Evolutionary conservation across 2,888 invertebrate species (phyloP), one percentile per base, ranked within the genome.

Genomic region (Perdita meconis): DNA sequence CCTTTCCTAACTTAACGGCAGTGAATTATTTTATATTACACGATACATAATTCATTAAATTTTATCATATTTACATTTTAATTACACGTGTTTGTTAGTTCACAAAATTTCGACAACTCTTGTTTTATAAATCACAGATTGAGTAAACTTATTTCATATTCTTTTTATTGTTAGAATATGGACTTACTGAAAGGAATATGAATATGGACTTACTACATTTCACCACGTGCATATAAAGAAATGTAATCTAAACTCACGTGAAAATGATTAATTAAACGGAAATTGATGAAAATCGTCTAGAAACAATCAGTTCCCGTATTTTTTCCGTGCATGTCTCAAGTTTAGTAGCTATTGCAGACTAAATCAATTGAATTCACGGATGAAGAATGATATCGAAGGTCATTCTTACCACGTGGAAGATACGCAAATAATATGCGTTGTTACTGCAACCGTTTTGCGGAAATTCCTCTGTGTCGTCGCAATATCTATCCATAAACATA

Each of bases 391-490:
- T 16, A 34, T 19, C 30, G 65, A 75, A 75, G 73, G 65, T 0
- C 73, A 24, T 8, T 36, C 19, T 12, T n/a, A 34, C 34, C 47
- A n/a, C 12, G 68, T 47, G 50, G 50, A 69, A 69, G 76, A 60
- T 66, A 66, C 6, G 36, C n/a, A 55, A 60, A 64, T 36, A 60
- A 60, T 38, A 26, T 2, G 47, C 26, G 22, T 64, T 47, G 24
- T 67, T 36, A 22, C 16, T 36, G 22, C 24, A 40, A 60, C 61
- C 44, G 55, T 36, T 57, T 80, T 57, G 56, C 56, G 83, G 83
- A 65, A 83, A 76, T 78, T 55, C 81, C 83, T 30, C 44, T 73
- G 78, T 55, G 81, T 83, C 83, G 76, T 61, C 68, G 51, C 19
- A 13, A 22, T 13, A 38, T 19, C 26, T 34, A 65, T 42, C 55